Percentiles rank a stretch among this genome's conserved stretches.
Evolutionary conservation across 2,797 vertebrate species (phyloP).

Genomic region (Sphaeramia orbicularis): DNA sequence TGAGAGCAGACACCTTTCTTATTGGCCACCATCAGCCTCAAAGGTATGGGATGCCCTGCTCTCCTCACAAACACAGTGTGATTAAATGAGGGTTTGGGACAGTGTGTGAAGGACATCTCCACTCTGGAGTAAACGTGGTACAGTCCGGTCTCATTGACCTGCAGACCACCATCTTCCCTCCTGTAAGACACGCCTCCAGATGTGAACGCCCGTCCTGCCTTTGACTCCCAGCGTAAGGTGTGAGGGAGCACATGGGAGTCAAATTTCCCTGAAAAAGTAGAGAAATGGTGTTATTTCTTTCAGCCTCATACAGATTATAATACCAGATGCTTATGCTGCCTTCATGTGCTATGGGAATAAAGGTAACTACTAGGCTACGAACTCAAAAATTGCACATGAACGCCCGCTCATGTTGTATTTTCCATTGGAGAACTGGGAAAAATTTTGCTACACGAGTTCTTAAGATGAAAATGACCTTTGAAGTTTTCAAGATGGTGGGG

Average conservation of each 20-base stretch:
- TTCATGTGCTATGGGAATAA: too few relatives aligned
- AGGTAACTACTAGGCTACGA: too few relatives aligned
- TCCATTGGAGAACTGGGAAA: too few relatives aligned
- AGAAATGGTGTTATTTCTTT: constrained; percentile 1
- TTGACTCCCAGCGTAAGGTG: constrained; percentile 89
- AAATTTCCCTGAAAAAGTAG: constrained; percentile 52
- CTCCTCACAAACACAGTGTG: constrained; percentile 86
- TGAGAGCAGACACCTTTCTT: constrained; percentile 82
- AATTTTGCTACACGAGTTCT: too few relatives aligned
- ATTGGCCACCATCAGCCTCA: constrained; percentile 88
- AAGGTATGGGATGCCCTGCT: neutral
- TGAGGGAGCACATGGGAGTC: neutral
- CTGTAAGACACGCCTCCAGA: constrained; percentile 85
- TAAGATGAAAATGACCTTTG: too few relatives aligned
- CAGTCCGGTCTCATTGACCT: constrained; percentile 89
- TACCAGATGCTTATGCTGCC: neutral
- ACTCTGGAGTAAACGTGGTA: constrained; percentile 95
- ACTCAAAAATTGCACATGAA: too few relatives aligned
- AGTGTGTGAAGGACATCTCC: constrained; percentile 84
- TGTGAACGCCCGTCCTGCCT: constrained; percentile 80
- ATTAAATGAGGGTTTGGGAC: constrained; percentile 62
- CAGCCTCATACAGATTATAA: neutral
- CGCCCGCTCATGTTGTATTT: too few relatives aligned
- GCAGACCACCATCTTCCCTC: constrained; percentile 77
- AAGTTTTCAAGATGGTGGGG: too few relatives aligned